Conservation (phyloP, 2,797 vertebrate species). For the Tokudaia muenninki region DNA sequence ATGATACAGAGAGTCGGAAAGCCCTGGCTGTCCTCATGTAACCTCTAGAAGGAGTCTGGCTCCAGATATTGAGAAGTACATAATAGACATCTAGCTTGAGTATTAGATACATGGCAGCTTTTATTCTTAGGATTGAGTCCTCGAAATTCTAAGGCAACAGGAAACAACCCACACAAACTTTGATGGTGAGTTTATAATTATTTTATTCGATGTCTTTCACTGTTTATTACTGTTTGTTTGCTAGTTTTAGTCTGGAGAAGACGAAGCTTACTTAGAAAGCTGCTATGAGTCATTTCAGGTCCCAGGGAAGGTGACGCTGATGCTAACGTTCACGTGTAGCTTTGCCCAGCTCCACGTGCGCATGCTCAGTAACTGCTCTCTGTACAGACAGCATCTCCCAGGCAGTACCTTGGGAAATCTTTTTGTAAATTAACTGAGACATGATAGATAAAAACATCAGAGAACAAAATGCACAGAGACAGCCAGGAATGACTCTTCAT, state of each 20-base stretch:
- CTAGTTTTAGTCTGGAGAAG: not conserved
- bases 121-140: not conserved
- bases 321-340: not conserved
- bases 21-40: not conserved
- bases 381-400: not conserved
- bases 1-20: not conserved
- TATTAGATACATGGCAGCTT: not conserved
- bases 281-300: not conserved
- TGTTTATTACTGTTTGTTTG: not conserved
- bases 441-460: not conserved
- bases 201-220: not conserved
- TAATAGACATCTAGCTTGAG: not conserved
- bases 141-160: not conserved
- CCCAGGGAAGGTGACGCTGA: not conserved
- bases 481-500: not conserved
- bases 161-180: not conserved
- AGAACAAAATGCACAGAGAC: not conserved
- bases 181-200: not conserved
- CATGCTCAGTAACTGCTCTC: not conserved
- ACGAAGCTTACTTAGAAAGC: not conserved
- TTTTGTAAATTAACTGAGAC: not conserved
- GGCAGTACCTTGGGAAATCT: not conserved
- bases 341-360: not conserved
- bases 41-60: not conserved
- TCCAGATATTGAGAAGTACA: not conserved